These are phyloP conservation scores for Thera britannica DNA, from an alignment of 2,888 invertebrate species.

Conservation along the genomic window DNA sequence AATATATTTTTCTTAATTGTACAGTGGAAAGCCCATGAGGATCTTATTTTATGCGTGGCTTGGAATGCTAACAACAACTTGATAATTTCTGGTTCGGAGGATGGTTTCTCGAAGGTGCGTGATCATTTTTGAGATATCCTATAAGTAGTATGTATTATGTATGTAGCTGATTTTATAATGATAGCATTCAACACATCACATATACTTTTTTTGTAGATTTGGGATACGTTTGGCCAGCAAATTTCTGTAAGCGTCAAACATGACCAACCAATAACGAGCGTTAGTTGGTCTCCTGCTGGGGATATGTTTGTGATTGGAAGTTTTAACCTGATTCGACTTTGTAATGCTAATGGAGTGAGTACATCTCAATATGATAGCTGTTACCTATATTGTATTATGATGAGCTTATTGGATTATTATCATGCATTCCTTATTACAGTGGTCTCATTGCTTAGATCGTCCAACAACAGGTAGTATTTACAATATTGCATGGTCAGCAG, in stretches of 20 bases:
- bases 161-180: too few species aligned
- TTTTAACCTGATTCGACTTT: constrained; percentile 95
- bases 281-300: constrained; percentile 96
- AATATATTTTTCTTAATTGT: constrained; percentile 34
- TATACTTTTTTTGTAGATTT: constrained; percentile 82
- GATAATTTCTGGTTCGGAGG: constrained; percentile 98
- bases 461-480: constrained; percentile 96
- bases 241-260: constrained; percentile 93
- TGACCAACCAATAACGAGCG: constrained; percentile 95
- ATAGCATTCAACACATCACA: not conserved
- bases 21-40: constrained; percentile 98
- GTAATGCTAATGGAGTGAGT: constrained; percentile 96
- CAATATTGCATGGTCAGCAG: constrained; percentile 96
- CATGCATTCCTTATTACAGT: constrained; percentile 81
- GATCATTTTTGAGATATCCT: not conserved
- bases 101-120: constrained; percentile 93
- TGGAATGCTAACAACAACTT: constrained; percentile 98
- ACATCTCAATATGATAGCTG: not conserved
- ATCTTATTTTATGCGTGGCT: constrained; percentile 94
- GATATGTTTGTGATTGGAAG: constrained; percentile 96
- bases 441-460: constrained; percentile 97
- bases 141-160: too few species aligned
- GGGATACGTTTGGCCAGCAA: constrained; percentile 96
- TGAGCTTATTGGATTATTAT: not conserved
- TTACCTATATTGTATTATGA: not conserved